Percentiles rank a stretch among this genome's conserved stretches.
phyloP scores from a whole-genome alignment of 2,888 invertebrate species.

The Dasypogon diadema region DNA sequence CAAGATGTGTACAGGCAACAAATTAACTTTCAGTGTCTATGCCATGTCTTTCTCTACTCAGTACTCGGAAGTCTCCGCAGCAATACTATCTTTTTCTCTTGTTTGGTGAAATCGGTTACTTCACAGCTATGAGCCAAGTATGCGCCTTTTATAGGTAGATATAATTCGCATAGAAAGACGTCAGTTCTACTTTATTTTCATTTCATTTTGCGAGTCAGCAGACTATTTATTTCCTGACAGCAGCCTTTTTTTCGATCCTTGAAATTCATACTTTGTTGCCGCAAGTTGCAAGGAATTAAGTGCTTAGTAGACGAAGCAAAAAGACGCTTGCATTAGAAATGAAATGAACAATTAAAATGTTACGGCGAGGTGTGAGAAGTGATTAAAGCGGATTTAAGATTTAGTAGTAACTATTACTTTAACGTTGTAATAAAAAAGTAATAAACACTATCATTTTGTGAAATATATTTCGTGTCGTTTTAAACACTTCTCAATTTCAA shows the following conservation, averaged over 20 bases:
- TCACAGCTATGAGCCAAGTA: neutral
- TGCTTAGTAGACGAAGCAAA: too few species aligned
- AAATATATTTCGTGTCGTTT: too few species aligned
- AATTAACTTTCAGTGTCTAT: conserved; percentile 48
- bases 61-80: conserved; percentile 1
- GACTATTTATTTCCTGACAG: conserved; percentile 38
- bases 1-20: conserved; percentile 31
- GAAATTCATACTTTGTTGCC: neutral
- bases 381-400: too few species aligned
- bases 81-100: conserved; percentile 20
- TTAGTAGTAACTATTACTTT: too few species aligned
- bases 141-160: conserved; percentile 6
- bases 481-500: too few species aligned
- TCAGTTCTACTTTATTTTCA: conserved; percentile 45
- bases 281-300: too few species aligned
- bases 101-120: conserved; percentile 7
- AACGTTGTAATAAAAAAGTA: too few species aligned
- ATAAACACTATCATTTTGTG: too few species aligned
- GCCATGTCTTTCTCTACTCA: conserved; percentile 35
- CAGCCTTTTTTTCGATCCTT: conserved; percentile 12
- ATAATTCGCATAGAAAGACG: conserved; percentile 45
- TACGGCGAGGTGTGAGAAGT: neutral
- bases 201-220: conserved; percentile 32
- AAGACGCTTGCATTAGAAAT: too few species aligned
- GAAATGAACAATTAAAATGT: neutral